Evolutionary conservation across 2,797 vertebrate genomes (phyloP), one percentile per base, ranked within the genome.

Genomic region (Coregonus ussuriensis): DNA sequence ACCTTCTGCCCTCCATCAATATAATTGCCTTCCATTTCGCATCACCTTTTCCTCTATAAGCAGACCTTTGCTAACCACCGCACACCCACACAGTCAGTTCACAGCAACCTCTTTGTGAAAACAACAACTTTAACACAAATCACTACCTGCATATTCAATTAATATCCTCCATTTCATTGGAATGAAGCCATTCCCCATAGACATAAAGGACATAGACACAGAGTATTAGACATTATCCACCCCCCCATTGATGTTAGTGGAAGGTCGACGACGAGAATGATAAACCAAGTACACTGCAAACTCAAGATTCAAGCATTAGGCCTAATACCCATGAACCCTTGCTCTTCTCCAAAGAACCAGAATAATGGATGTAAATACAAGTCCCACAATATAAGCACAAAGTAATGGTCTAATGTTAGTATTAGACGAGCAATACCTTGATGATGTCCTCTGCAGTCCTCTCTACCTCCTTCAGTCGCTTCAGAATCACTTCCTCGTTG

Each of bases 401-500:
- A 13, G n/a, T n/a, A 7, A 21, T 7, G 21, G 65, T 65, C 77
- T 70, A 68, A 31, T 74, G 54, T 37, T n/a, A 54, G 80, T 18
- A 79, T 72, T 67, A 75, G 80, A 75, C 66, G 63, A 74, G 85
- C 89, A 83, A 88, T 93, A 98, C 97, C 95, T 96, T 97, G 89
- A 98, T 96, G 73, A 99, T 97, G 85, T 99, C 97, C 86, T 96
- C 97, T 2, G 96, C 83, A 0, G 97, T 97, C 84, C 91, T 95
- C 88, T 99, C 98, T 74, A 98, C 92, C 78, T 96, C 95, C 80
- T 96, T 99, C 54, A 99, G 87, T 78, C 95, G 95, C 88, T 95
- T 96, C 89, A 99, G 91, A 84, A 98, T 92, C 0, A 91, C 85
- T 79, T 94, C 94, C 87, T 99, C 98, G 25, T 96, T 97, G 54